phyloP scores from a whole-genome alignment of 1,140 invertebrate genomes.

The Apis dorsata region DNA sequence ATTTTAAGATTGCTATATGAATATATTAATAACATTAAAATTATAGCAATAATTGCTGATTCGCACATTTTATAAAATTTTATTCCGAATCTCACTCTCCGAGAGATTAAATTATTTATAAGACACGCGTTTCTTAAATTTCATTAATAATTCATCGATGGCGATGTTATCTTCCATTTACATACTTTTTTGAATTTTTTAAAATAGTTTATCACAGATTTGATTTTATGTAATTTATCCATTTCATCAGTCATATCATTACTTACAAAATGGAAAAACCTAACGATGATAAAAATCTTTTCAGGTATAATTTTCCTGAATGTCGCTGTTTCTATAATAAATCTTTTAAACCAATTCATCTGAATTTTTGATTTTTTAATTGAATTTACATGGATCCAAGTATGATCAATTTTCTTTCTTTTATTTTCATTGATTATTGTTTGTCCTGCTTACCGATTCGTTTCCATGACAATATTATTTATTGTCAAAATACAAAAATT shows the following conservation, averaged over 20 bases:
- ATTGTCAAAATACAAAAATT: conserved; percentile 43
- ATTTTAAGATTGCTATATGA: conserved; percentile 25
- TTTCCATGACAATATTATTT: conserved; percentile 39
- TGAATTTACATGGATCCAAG: conserved; percentile 35
- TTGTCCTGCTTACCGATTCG: conserved; percentile 41
- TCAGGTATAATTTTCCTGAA: conserved; percentile 43
- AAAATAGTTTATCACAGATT: conserved; percentile 28
- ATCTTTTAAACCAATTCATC: neutral
- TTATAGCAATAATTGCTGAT: conserved; percentile 41
- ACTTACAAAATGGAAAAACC: conserved; percentile 27
- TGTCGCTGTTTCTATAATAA: conserved; percentile 39
- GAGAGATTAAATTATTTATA: conserved; percentile 49
- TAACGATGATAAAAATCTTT: conserved; percentile 36
- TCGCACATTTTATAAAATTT: conserved; percentile 55
- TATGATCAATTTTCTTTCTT: conserved; percentile 43
- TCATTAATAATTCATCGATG: conserved; percentile 46
- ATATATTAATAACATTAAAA: conserved; percentile 47
- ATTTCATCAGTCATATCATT: neutral
- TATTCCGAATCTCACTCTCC: conserved; percentile 42
- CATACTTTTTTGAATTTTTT: conserved; percentile 38
- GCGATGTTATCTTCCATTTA: conserved; percentile 35
- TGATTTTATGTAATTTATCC: conserved; percentile 41
- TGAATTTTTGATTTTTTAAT: conserved; percentile 48
- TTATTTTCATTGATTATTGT: conserved; percentile 6
- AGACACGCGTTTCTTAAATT: conserved; percentile 45